Evolutionary conservation across 2,113 vertebrate genomes (phyloP), one percentile per base, ranked within the genome.

Genomic region (Garra rufa): DNA sequence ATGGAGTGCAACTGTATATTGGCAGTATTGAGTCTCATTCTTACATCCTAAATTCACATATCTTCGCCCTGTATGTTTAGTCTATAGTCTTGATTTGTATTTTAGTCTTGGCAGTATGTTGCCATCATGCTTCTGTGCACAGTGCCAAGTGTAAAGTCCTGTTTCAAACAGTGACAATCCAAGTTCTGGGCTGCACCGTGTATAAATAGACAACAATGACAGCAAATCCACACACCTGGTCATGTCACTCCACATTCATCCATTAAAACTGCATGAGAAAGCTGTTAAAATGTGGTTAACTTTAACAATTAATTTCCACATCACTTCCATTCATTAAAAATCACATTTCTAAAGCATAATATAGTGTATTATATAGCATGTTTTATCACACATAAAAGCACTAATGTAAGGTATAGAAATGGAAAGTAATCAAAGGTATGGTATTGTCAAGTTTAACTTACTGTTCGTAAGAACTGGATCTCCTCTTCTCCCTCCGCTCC

Each of bases 391-490:
- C 50, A 52, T 2, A 50, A 4, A 34, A 34, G 3, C 2, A 34
- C 3, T 19, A 52, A 1, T 52, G 1, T 55, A n/a, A 57, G 19
- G 21, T 57, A 57, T n/a, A 55, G 19, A 9, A 8, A 57, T n/a
- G 50, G 17, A 52, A 57, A 57, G 3, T n/a, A 21, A 69, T 41
- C 9, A 21, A 30, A 67, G 30, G 9, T 41, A 69, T 6, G 4
- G 34, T 13, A 69, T 21, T 41, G 17, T 69, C 9, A 94, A 9
- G 8, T 9, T 0, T 41, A 41, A 77, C 96, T 94, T 91, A 98
- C 97, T 1, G 97, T 98, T 15, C 97, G 94, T 76, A 98, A 93
- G 88, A 98, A 98, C 88, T 96, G 97, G 82, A 98, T 97, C 85
- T 98, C 97, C 83, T 97, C 97, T 80, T 98, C 97, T 67, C 96